Percentiles rank a stretch among this genome's conserved stretches.
Conservation (phyloP, 2,888 invertebrate species). For the Conus canariensis region DNA sequence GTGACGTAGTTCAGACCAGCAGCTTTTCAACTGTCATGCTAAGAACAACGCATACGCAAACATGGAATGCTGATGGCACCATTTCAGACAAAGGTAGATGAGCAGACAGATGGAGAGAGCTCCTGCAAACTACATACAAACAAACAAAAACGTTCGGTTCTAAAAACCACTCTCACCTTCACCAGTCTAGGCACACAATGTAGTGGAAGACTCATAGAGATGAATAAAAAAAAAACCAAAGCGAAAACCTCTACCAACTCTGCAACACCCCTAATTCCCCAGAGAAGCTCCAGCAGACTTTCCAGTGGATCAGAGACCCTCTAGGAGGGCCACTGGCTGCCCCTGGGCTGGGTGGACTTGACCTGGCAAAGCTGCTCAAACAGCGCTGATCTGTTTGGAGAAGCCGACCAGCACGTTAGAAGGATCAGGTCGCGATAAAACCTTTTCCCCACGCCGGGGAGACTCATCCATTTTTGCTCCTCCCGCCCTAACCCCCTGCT, state of each 20-base stretch:
- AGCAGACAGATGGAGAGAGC: no score
- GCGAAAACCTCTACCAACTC: neutral
- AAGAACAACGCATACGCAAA: no score
- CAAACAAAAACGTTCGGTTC: no score
- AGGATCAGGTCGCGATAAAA: constrained; percentile 40
- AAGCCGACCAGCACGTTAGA: constrained; percentile 34
- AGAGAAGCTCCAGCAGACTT: neutral
- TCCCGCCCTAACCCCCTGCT: neutral
- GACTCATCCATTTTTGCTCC: neutral
- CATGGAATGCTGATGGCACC: no score
- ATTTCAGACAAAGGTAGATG: no score
- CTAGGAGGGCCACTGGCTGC: neutral
- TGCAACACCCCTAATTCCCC: neutral
- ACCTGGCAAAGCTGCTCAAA: constrained; percentile 39
- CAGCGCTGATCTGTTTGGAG: constrained; percentile 36
- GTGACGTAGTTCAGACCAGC: no score
- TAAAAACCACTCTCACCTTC: no score
- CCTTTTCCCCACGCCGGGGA: neutral
- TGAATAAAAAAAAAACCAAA: neutral
- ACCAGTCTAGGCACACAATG: no score
- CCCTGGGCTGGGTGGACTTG: neutral
- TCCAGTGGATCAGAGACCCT: neutral
- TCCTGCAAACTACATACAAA: no score
- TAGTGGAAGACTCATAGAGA: no score
- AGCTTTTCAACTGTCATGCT: no score